phyloP scores from a whole-genome alignment of 2,888 invertebrate genomes.

The Gymnosoma rotundatum region DNA sequence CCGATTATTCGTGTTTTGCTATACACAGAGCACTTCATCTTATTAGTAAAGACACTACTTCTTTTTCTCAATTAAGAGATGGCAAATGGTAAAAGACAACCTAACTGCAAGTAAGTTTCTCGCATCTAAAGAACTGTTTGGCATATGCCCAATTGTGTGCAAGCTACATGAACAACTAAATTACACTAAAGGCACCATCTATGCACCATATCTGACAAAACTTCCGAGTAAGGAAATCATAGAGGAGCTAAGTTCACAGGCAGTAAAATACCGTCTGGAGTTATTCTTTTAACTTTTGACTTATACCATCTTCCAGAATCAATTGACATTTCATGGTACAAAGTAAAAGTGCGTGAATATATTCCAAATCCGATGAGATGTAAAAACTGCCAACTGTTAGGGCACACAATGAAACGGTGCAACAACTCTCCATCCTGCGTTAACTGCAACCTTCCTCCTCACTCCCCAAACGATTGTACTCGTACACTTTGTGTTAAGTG shows the following conservation, averaged over 20 bases:
- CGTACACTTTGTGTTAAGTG: conserved; percentile 53
- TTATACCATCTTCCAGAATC: conserved; percentile 13
- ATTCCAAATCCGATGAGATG: conserved; percentile 67
- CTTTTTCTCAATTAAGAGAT: too few relatives aligned
- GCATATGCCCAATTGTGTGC: neutral
- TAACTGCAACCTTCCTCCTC: conserved; percentile 58
- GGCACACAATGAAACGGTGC: conserved; percentile 63
- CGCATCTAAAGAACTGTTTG: too few relatives aligned
- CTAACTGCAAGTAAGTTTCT: too few relatives aligned
- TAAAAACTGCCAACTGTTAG: conserved; percentile 60
- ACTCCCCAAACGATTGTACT: conserved; percentile 42
- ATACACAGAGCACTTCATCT: too few relatives aligned
- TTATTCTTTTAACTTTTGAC: neutral
- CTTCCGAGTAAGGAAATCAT: too few relatives aligned
- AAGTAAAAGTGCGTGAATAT: too few relatives aligned
- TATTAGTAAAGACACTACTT: too few relatives aligned
- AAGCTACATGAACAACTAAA: neutral
- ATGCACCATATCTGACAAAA: neutral
- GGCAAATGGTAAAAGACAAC: too few relatives aligned
- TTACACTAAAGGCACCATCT: neutral
- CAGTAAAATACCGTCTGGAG: neutral
- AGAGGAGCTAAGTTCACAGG: too few relatives aligned
- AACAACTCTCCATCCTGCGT: conserved; percentile 48
- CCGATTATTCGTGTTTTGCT: neutral
- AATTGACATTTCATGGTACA: conserved; percentile 56